Evolutionary conservation across 2,797 vertebrate genomes (phyloP).

Genomic region (Adelosebastes latens): DNA sequence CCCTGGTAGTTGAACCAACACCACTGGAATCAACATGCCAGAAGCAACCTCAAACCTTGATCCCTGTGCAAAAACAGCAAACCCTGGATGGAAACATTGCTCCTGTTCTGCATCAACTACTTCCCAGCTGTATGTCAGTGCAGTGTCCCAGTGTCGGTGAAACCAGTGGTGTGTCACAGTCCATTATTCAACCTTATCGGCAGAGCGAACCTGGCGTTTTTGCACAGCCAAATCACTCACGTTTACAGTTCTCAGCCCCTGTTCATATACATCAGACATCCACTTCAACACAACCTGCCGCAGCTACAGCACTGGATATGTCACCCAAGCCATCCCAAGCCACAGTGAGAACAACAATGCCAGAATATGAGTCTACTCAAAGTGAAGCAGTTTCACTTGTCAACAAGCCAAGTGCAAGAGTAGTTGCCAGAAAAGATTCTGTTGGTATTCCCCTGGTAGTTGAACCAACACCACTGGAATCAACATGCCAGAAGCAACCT

Average conservation of each 20-base stretch:
- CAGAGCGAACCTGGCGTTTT: slow-evolving; percentile 21
- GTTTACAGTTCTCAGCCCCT: background rate
- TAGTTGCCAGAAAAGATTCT: slow-evolving; percentile 51
- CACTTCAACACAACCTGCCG: slow-evolving; percentile 62
- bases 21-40: slow-evolving; percentile 19
- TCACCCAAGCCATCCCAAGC: slow-evolving; percentile 62
- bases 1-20: slow-evolving; percentile 69
- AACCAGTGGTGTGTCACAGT: background rate
- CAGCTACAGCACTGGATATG: slow-evolving; percentile 77
- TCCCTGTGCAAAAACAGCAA: slow-evolving; percentile 20
- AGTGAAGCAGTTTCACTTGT: slow-evolving; percentile 70
- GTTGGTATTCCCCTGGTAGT: slow-evolving; percentile 74
- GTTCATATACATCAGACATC: slow-evolving; percentile 24
- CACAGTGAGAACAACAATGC: background rate
- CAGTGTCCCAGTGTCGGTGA: slow-evolving; percentile 2
- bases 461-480: slow-evolving; percentile 38
- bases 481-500: slow-evolving; percentile 27
- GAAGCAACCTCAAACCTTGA: slow-evolving; percentile 20
- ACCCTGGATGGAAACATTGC: slow-evolving; percentile 3
- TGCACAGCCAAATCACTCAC: slow-evolving; percentile 11
- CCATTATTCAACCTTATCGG: slow-evolving; percentile 7
- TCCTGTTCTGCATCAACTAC: slow-evolving; percentile 15
- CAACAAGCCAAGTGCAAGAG: slow-evolving; percentile 63
- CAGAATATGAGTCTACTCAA: slow-evolving; percentile 18
- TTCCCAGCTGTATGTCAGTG: background rate